phyloP scores from a whole-genome alignment of 2,113 vertebrate genomes.

The Arenaria interpres region DNA sequence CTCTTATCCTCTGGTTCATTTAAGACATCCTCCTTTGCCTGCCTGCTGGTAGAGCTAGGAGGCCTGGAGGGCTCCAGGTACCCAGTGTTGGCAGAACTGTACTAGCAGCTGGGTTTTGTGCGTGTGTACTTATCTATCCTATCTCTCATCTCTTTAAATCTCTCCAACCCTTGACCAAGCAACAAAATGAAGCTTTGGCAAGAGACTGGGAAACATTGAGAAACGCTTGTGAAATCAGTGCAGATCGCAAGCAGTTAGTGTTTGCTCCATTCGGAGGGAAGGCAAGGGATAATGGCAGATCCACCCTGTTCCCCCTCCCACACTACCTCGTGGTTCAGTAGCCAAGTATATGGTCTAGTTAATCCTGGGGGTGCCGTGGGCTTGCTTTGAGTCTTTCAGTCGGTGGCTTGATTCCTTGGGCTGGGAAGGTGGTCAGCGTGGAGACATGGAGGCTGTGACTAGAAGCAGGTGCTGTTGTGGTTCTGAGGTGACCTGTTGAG shows the following conservation, averaged over 20 bases:
- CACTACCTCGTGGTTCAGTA: constrained; percentile 24
- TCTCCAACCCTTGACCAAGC: constrained; percentile 48
- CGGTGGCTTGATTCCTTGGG: background rate
- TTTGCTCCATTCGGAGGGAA: background rate
- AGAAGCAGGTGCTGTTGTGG: background rate
- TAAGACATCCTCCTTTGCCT: background rate
- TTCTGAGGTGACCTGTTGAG: background rate
- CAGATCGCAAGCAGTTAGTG: background rate
- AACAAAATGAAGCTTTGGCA: constrained; percentile 54
- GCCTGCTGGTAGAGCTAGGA: background rate
- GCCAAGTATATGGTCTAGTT: background rate
- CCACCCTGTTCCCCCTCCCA: constrained; percentile 18
- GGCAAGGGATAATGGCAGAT: constrained; percentile 6
- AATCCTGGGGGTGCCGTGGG: background rate
- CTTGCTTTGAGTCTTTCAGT: background rate
- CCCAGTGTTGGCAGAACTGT: background rate
- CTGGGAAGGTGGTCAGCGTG: background rate
- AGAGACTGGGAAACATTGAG: constrained; percentile 33
- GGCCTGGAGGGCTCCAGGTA: background rate
- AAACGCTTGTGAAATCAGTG: constrained; percentile 52
- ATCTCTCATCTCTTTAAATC: constrained; percentile 25
- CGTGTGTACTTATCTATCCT: background rate
- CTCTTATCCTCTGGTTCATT: background rate
- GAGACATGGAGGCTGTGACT: background rate
- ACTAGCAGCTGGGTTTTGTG: background rate